Evolutionary conservation across 2,113 vertebrate species (phyloP).

Genomic region (Charadrius vociferus): DNA sequence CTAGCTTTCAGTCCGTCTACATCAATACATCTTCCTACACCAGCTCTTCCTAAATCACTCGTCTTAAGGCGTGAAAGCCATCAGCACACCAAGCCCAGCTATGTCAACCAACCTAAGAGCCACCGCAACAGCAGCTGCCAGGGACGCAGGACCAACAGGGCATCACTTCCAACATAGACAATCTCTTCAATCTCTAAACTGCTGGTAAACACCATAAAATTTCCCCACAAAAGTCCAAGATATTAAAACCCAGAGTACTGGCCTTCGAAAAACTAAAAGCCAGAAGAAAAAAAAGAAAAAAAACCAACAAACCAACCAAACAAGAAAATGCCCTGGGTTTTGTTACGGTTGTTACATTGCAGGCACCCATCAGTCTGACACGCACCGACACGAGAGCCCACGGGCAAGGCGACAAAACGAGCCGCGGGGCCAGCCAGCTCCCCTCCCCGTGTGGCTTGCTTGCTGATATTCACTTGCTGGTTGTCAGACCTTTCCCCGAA

Average conservation of each 20-base stretch:
- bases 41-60: not conserved
- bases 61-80: not conserved
- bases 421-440: not conserved
- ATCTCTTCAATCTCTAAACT: not conserved
- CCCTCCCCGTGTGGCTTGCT: not conserved
- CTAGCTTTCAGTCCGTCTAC: not conserved
- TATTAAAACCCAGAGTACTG: not conserved
- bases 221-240: not conserved
- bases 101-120: not conserved
- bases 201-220: not conserved
- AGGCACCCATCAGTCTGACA: not conserved
- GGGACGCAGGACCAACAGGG: not conserved
- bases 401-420: not conserved
- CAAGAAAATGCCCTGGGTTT: not conserved
- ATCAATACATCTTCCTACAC: not conserved
- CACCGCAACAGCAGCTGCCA: not conserved
- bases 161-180: not conserved
- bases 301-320: not conserved
- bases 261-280: not conserved
- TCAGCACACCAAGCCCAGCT: not conserved
- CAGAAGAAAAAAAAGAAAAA: not conserved
- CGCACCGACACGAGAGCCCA: not conserved
- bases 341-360: not conserved
- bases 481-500: not conserved
- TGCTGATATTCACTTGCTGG: not conserved